A percentile compares a stretch with the other conserved stretches of the same genome.
Conservation (phyloP, 2,888 invertebrate species). For the Lissonota sp. region DNA sequence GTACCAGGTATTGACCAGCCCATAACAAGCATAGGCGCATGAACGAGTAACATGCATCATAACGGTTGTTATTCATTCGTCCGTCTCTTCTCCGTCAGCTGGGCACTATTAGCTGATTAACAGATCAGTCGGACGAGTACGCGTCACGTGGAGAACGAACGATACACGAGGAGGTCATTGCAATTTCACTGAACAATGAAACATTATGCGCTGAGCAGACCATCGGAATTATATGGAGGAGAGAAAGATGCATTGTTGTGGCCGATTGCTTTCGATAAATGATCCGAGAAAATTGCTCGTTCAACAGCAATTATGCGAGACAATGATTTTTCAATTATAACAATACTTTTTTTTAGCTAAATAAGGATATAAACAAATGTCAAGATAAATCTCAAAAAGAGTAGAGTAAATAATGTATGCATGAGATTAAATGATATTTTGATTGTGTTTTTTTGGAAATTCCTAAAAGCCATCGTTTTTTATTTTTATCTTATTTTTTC, state of each 20-base stretch:
- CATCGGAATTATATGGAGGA: neutral
- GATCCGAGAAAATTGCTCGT: too few relatives aligned
- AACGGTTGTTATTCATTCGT: slow-evolving; percentile 22
- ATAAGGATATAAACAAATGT: too few relatives aligned
- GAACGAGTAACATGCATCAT: slow-evolving; percentile 23
- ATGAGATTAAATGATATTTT: too few relatives aligned
- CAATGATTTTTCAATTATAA: too few relatives aligned
- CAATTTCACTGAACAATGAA: neutral
- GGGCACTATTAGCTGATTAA: slow-evolving; percentile 21
- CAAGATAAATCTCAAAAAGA: too few relatives aligned
- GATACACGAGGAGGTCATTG: neutral
- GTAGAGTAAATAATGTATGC: too few relatives aligned
- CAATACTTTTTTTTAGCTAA: too few relatives aligned
- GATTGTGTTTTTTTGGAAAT: too few relatives aligned
- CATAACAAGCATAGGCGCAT: neutral
- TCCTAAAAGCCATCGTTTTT: too few relatives aligned
- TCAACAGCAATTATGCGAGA: too few relatives aligned
- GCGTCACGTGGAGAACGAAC: neutral
- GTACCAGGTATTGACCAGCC: slow-evolving; percentile 36
- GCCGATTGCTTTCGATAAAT: too few relatives aligned
- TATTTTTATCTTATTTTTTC: too few relatives aligned
- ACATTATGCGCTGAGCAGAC: neutral
- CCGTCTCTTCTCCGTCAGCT: slow-evolving; percentile 21
- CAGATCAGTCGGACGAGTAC: neutral
- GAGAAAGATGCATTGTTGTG: neutral